Percentiles rank a stretch among this genome's conserved stretches.
phyloP scores from a whole-genome alignment of 2,797 vertebrate species.

The Garrulus glandarius region DNA sequence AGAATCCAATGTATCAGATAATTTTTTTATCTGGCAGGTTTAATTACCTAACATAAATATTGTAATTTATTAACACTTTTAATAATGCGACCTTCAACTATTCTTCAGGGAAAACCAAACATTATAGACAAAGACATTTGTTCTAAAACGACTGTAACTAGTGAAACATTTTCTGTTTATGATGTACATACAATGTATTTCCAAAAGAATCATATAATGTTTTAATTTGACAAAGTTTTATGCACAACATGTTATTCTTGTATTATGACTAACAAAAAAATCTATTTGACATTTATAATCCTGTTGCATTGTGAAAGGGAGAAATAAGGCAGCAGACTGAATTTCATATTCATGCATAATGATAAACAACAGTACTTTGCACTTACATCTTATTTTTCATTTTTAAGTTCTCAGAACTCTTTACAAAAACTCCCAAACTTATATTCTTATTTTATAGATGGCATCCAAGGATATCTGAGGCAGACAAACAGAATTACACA shows the following conservation, averaged over 20 bases:
- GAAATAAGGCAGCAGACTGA: background rate
- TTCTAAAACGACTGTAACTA: slow-evolving; percentile 36
- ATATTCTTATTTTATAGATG: background rate
- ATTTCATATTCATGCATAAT: background rate
- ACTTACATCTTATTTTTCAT: background rate
- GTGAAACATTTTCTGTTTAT: background rate
- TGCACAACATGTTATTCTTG: background rate
- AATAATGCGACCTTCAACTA: slow-evolving; percentile 51
- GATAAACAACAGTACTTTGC: background rate
- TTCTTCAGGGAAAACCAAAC: slow-evolving; percentile 19
- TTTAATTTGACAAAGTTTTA: background rate
- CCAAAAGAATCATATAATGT: background rate
- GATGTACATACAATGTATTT: background rate
- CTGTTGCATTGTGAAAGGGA: background rate
- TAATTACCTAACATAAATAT: slow-evolving; percentile 68
- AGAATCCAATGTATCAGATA: background rate
- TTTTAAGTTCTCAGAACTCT: background rate
- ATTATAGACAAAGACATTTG: slow-evolving; percentile 43
- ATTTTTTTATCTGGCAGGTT: slow-evolving; percentile 43
- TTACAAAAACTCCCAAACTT: background rate
- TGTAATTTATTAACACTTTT: slow-evolving; percentile 48
- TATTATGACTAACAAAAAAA: background rate
- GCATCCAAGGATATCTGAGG: background rate
- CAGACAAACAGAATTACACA: background rate
- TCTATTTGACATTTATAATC: background rate